Percentiles rank a stretch among this genome's conserved stretches.
These are phyloP conservation scores for Aptenodytes forsteri DNA, from an alignment of 2,113 vertebrate species.

Conservation along the genomic window DNA sequence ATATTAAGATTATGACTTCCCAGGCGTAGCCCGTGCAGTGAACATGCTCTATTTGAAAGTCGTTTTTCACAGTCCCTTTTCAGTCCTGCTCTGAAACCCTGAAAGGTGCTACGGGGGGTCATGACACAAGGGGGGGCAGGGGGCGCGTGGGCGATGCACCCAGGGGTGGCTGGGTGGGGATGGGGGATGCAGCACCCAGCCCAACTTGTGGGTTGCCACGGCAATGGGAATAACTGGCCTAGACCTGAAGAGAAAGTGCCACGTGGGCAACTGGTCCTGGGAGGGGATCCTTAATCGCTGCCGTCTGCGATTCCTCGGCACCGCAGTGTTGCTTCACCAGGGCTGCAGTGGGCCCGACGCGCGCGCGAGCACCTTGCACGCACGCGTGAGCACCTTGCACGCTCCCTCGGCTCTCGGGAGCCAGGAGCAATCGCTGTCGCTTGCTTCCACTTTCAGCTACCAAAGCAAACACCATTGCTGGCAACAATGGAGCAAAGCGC, in stretches of 20 bases:
- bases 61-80: neutral
- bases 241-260: neutral
- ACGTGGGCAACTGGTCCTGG: accelerated
- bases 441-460: neutral
- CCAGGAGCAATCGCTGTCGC: neutral
- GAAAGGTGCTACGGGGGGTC: neutral
- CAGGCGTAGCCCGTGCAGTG: neutral
- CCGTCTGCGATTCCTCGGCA: accelerated
- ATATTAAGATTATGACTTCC: slow-evolving; percentile 51
- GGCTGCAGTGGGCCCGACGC: neutral
- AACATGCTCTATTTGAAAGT: neutral
- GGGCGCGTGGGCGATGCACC: accelerated
- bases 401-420: neutral
- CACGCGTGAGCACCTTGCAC: neutral
- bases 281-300: accelerated
- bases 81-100: neutral
- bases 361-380: neutral
- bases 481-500: neutral
- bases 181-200: neutral
- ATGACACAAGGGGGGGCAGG: accelerated
- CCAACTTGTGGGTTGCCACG: accelerated
- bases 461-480: neutral
- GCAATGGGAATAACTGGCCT: neutral
- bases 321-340: neutral
- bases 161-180: accelerated